These are phyloP conservation scores for Eriocheir sinensis DNA, from an alignment of 1,140 invertebrate genomes.

Conservation along the genomic window DNA sequence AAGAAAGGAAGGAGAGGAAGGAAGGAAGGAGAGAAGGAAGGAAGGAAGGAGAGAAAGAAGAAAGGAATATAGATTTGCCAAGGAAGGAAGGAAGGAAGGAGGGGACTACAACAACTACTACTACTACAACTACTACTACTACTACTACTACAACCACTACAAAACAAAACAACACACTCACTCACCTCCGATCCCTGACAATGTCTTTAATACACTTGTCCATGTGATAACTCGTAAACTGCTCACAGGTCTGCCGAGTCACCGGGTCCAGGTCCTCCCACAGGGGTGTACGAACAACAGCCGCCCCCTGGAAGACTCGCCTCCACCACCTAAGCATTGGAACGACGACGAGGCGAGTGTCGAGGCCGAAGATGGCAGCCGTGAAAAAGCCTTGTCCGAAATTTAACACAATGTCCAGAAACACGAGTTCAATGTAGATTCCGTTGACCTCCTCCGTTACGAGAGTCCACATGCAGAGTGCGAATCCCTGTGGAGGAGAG, in stretches of 20 bases:
- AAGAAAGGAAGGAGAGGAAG: too few relatives aligned
- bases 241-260: constrained; percentile 92
- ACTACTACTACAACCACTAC: too few relatives aligned
- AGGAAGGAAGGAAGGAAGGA: too few relatives aligned
- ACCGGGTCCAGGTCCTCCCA: constrained; percentile 89
- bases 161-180: not conserved
- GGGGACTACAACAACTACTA: too few relatives aligned
- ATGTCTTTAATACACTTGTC: constrained; percentile 91
- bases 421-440: constrained; percentile 94
- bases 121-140: too few relatives aligned
- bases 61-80: too few relatives aligned
- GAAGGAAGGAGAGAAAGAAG: too few relatives aligned
- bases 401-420: constrained; percentile 93
- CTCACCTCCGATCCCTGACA: constrained; percentile 87
- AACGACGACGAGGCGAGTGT: constrained; percentile 88
- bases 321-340: constrained; percentile 85
- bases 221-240: constrained; percentile 93
- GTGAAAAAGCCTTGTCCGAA: constrained; percentile 94
- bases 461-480: constrained; percentile 92
- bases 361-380: constrained; percentile 91
- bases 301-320: constrained; percentile 82
- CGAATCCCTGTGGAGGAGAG: constrained; percentile 87
- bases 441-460: constrained; percentile 92
- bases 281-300: constrained; percentile 87
- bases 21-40: too few relatives aligned